Base-by-base conservation (phyloP, 1,140 invertebrate genomes). In the Brachionus manjavacas region DNA sequence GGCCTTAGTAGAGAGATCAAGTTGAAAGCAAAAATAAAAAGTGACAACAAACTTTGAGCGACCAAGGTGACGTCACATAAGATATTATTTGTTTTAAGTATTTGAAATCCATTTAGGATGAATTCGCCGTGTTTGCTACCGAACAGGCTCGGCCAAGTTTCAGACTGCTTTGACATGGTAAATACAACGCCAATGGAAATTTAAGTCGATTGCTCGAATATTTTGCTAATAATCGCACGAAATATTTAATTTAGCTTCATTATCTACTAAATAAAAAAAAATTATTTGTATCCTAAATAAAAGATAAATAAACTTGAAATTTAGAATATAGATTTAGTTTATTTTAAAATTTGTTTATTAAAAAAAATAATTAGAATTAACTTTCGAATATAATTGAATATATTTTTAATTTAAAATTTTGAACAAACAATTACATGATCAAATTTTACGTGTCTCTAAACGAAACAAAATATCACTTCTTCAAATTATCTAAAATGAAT, bases 21-120 rank as follows among this genome's bases (percentile, higher is more conserved):
- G 39, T 46, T 20, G 84, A 70, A 16, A 20, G 55, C 20, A 52
- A 39, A 66, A 84, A 23, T 25, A 84, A 43, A 76, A 84, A 81
- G 31, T 68, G 20, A 39, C 20, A 20, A 85, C 84, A 85, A 85
- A 89, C 89, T 88, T 89, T 90, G 88, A 86, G 88, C 89, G 72
- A 90, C 89, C 14, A 90, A 86, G 41, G 87, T 88, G 23, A 90
- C 88, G 87, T 90, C 89, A 88, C 89, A 89, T 11, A 90, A 86
- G 49, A 89, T 86, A 85, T 88, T 88, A 70, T 90, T 88, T 70
- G 86, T 87, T 85, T 88, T 88, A 3, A 90, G 85, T 84, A 87
- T 88, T 85, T 88, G 88, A 7, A 90, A 86, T 9, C 89, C 89
- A 72, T 89, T 88, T 55, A 90, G 84, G 72, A 90, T 87, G 70